Evolutionary conservation across 1,140 invertebrate genomes (phyloP), one percentile per base, ranked within the genome.

Genomic region (Drepana arcuata): DNA sequence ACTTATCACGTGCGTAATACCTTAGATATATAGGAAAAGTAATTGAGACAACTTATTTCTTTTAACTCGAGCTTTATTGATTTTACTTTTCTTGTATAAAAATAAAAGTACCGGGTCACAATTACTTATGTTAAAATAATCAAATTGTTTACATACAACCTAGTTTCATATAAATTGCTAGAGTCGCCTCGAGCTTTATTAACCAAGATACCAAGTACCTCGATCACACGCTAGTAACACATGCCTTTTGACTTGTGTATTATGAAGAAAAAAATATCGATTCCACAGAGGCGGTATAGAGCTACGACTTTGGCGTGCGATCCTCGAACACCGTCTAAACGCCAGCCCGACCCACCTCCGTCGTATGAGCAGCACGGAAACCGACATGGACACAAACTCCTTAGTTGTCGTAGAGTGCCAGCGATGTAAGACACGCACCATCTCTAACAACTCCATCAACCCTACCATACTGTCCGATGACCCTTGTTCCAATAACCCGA

Each of bases 221-320:
- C n/a, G n/a, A n/a, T n/a, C n/a, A n/a, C n/a, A n/a, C n/a, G 18
- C 9, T 21, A 21, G 18, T 4, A 5, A 4, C 4, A 21, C 9
- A 9, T 21, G 18, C 4, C 4, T 9, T 21, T 5, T 21, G 18
- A 5, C 18, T 21, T 21, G 18, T 21, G 9, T 21, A 40, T 27
- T 24, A 21, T 21, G 14, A n/a, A n/a, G n/a, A 26, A 27, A 27
- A 18, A 16, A 4, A 31, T 21, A 32, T 3, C 11, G 10, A 14
- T 18, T 16, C 30, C 44, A 34, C 58, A 71, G 58, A 41, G 84
- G 82, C 7, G 85, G 84, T 25, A 69, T 80, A 5, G 84, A 86
- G 45, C 72, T 87, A 1, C 67, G 84, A 13, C 57, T 87, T 34
- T 87, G 86, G 86, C 79, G 78, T 4, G 83, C 85, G 1, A 82